These are phyloP conservation scores for Mesaphorura yosii DNA, from an alignment of 1,140 invertebrate species.

Conservation along the genomic window DNA sequence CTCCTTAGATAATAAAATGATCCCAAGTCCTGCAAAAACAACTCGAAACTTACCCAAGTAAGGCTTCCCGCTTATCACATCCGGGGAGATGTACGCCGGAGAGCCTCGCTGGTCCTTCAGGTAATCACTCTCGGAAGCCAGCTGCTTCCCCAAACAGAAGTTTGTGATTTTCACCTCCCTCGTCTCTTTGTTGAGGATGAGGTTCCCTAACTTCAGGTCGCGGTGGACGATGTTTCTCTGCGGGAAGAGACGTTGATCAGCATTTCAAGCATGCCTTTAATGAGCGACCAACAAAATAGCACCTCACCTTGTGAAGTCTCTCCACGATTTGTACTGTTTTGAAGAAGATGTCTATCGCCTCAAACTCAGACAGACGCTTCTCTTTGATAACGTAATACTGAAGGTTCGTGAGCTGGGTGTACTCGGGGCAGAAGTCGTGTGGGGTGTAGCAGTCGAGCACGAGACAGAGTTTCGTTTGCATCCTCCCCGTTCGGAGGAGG, in stretches of 20 bases:
- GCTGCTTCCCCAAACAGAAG: slow-evolving; percentile 69
- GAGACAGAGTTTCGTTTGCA: slow-evolving; percentile 54
- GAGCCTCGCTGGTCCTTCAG: slow-evolving; percentile 69
- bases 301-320: slow-evolving; percentile 58
- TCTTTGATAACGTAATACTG: slow-evolving; percentile 73
- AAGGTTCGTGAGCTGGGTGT: slow-evolving; percentile 57
- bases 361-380: slow-evolving; percentile 62
- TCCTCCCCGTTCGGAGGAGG: slow-evolving; percentile 42
- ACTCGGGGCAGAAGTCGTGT: slow-evolving; percentile 59
- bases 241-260: slow-evolving; percentile 32
- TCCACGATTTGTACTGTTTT: slow-evolving; percentile 63
- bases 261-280: background rate
- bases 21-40: too few relatives aligned
- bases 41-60: slow-evolving; percentile 51
- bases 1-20: background rate
- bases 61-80: slow-evolving; percentile 63
- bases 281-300: background rate
- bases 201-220: slow-evolving; percentile 68
- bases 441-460: slow-evolving; percentile 63
- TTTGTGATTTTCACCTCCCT: slow-evolving; percentile 62
- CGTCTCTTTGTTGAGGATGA: slow-evolving; percentile 59
- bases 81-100: slow-evolving; percentile 73
- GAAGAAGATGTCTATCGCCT: slow-evolving; percentile 63
- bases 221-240: slow-evolving; percentile 70
- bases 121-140: slow-evolving; percentile 59